Evolutionary conservation across 2,797 vertebrate genomes (phyloP), one percentile per base, ranked within the genome.

Genomic region (Anabas testudineus): DNA sequence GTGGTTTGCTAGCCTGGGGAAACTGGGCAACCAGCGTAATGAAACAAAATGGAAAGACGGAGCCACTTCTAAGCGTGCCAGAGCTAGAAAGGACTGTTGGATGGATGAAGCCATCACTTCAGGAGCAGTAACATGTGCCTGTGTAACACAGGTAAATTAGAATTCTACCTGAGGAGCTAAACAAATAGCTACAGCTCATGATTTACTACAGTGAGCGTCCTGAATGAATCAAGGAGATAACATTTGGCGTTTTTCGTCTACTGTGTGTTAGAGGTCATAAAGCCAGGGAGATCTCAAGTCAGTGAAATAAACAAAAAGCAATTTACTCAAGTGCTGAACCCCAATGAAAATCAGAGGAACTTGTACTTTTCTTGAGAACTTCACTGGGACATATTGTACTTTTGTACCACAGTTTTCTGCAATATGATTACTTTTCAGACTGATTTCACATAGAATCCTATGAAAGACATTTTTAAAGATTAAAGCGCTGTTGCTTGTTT

Each of bases 61-160:
- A 2, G 53, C 64, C 21, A 42, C n/a, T 18, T 65, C 14, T 15
- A 6, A 74, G 49, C 30, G 4, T 0, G 32, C 28, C 15, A 24
- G 21, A 70, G 55, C 3, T 51, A 54, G 22, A 39, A n/a, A 43
- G 46, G 16, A 51, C 16, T 2, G 37, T 15, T 19, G 22, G 14
- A 14, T 15, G n/a, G 62, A 46, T 60, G 12, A 57, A 43, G 36
- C n/a, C 45, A 1, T 36, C 62, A 49, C 47, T 39, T 68, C 55
- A 48, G 74, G 39, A 70, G 65, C 73, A 47, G 51, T 42, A 67
- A 72, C 60, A 19, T 30, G 47, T 66, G 68, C 71, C 64, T 56
- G 76, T 71, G 42, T 43, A 47, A 57, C 39, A 30, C 51, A 61
- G 76, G 54, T 70, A 74, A 74, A 85, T 85, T 78, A 83, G 19